Percentiles rank a stretch among this genome's conserved stretches.
phyloP scores from a whole-genome alignment of 2,888 invertebrate species.

The Osedax fenrisi region DNA sequence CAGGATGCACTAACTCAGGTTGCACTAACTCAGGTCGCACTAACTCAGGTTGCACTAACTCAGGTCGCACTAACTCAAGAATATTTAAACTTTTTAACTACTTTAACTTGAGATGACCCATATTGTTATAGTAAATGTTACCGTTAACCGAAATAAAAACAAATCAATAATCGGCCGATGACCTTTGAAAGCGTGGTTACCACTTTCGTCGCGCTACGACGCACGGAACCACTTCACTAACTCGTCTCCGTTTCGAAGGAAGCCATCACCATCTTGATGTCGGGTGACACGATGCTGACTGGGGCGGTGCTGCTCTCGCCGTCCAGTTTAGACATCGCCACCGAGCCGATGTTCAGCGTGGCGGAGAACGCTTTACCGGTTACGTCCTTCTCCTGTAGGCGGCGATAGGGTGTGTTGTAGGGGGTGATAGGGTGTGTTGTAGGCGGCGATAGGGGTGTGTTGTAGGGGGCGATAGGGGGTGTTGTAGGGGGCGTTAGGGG shows the following conservation, averaged over 20 bases:
- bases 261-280: conserved; percentile 34
- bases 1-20: too few relatives aligned
- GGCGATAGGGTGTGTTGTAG: neutral
- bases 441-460: neutral
- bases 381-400: conserved; percentile 31
- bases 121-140: too few relatives aligned
- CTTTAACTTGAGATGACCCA: too few relatives aligned
- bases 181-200: too few relatives aligned
- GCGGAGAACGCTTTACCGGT: conserved; percentile 38
- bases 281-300: conserved; percentile 35
- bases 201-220: too few relatives aligned
- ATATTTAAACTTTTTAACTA: too few relatives aligned
- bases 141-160: too few relatives aligned
- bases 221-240: too few relatives aligned
- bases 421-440: neutral
- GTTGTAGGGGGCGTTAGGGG: neutral
- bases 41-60: too few relatives aligned
- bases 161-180: too few relatives aligned
- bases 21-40: too few relatives aligned
- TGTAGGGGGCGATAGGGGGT: neutral
- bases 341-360: conserved; percentile 36
- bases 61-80: too few relatives aligned
- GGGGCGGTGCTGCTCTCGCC: conserved; percentile 35
- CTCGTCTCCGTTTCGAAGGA: conserved; percentile 25
- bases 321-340: conserved; percentile 38